These are phyloP conservation scores for Cremastinae sp. DNA, from an alignment of 2,888 invertebrate species.

Conservation along the genomic window DNA sequence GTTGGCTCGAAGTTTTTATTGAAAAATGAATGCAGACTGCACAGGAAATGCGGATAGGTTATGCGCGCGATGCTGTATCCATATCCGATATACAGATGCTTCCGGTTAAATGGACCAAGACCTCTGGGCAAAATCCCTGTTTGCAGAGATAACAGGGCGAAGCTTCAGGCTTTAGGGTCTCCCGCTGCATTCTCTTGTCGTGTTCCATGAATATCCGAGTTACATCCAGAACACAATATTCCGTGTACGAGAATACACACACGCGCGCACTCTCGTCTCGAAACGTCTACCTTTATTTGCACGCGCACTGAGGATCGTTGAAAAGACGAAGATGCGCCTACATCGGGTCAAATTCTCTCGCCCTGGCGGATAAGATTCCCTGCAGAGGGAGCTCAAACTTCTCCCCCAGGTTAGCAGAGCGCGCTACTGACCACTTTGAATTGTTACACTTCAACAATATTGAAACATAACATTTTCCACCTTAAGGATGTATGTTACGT, in stretches of 20 bases:
- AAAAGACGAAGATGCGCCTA: too few species aligned
- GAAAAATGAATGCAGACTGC: neutral
- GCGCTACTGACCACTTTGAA: constrained; percentile 6
- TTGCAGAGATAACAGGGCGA: constrained; percentile 36
- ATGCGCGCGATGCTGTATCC: constrained; percentile 9
- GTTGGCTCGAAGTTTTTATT: neutral
- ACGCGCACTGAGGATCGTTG: too few species aligned
- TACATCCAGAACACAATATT: neutral
- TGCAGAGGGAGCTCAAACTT: too few species aligned
- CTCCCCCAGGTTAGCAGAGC: too few species aligned
- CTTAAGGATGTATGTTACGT: too few species aligned
- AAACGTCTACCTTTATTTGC: too few species aligned
- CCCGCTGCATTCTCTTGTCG: constrained; percentile 30
- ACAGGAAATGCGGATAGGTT: neutral
- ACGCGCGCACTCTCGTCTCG: too few species aligned
- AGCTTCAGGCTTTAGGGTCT: constrained; percentile 26
- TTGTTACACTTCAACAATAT: too few species aligned
- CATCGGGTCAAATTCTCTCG: too few species aligned
- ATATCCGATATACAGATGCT: constrained; percentile 36
- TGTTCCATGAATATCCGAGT: constrained; percentile 49
- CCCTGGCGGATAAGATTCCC: too few species aligned
- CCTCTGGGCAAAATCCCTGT: constrained; percentile 35
- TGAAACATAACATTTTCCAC: too few species aligned
- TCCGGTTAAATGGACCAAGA: constrained; percentile 36
- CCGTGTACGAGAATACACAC: too few species aligned